These are phyloP conservation scores for Sminthurides aquaticus DNA, from an alignment of 2,888 invertebrate species.

Conservation along the genomic window DNA sequence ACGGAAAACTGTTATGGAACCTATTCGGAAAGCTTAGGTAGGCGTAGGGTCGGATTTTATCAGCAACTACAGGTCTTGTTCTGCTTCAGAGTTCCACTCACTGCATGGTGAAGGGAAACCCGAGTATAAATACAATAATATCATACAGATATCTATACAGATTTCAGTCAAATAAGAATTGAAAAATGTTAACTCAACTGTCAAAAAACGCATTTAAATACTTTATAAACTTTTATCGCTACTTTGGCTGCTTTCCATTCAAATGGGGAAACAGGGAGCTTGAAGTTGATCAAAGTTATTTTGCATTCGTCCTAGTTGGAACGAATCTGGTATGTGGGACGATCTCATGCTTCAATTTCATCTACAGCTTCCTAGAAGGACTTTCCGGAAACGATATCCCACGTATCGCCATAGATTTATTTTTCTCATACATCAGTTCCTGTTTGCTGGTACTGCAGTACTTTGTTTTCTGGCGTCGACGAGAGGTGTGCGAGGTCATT, in stretches of 20 bases:
- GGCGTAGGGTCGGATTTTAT: too few species aligned
- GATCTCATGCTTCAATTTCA: background rate
- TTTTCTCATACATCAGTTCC: background rate
- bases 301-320: too few species aligned
- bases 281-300: too few species aligned
- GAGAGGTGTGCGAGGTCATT: background rate
- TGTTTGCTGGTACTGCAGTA: background rate
- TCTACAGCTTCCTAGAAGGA: background rate
- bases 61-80: too few species aligned
- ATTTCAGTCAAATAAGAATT: too few species aligned
- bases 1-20: too few species aligned
- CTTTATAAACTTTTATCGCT: background rate
- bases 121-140: too few species aligned
- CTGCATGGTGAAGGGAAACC: too few species aligned
- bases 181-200: background rate
- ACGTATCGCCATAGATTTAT: background rate
- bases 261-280: background rate
- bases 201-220: background rate
- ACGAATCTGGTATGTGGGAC: background rate
- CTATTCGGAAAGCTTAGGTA: too few species aligned
- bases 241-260: slow-evolving; percentile 1
- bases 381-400: background rate
- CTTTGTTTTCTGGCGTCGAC: background rate
- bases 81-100: too few species aligned
- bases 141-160: too few species aligned